phyloP scores from a whole-genome alignment of 2,888 invertebrate genomes.

The Hecatera dysodea region DNA sequence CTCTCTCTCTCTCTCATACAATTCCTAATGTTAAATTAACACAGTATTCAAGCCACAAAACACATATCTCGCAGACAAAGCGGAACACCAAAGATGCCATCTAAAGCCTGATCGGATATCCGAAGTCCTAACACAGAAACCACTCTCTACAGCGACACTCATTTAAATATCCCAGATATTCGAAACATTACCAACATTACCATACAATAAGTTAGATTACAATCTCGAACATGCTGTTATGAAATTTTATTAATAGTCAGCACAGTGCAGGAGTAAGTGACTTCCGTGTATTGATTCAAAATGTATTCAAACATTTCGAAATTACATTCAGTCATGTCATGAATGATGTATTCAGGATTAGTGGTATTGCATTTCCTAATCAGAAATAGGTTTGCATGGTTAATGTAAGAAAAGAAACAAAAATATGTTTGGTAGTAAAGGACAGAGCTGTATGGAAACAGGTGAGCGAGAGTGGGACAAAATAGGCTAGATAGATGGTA shows the following conservation, averaged over 20 bases:
- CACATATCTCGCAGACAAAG: conserved; percentile 17
- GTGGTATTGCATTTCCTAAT: conserved; percentile 14
- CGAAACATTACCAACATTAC: conserved; percentile 63
- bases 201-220: conserved; percentile 72
- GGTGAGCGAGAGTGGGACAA: too few relatives aligned
- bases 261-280: conserved; percentile 30
- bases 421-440: too few relatives aligned
- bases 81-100: not conserved
- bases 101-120: conserved; percentile 46
- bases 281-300: conserved; percentile 57
- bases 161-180: conserved; percentile 69
- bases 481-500: not conserved
- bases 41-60: not conserved
- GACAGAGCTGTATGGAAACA: too few relatives aligned
- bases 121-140: conserved; percentile 31
- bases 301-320: conserved; percentile 49
- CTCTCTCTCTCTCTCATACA: too few relatives aligned
- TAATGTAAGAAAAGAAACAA: not conserved
- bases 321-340: conserved; percentile 39
- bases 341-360: conserved; percentile 57
- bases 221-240: conserved; percentile 59
- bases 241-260: conserved; percentile 60
- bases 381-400: conserved; percentile 19
- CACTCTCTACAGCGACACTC: conserved; percentile 30
- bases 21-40: not conserved